These are phyloP conservation scores for Gari tellinella DNA, from an alignment of 2,888 invertebrate species.

Conservation along the genomic window DNA sequence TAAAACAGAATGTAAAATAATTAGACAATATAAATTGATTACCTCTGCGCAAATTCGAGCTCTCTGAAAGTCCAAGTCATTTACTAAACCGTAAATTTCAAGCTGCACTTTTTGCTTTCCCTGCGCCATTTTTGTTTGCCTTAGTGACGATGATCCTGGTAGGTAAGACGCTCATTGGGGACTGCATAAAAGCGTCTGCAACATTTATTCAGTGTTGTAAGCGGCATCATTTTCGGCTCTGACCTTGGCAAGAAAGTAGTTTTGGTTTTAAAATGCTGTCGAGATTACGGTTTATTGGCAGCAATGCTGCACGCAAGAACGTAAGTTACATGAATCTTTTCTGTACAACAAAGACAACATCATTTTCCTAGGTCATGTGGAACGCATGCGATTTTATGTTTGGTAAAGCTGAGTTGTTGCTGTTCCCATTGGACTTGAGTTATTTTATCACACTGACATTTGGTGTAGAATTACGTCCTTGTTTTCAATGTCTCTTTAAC, in stretches of 20 bases:
- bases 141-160: slow-evolving; percentile 61
- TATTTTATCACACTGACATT: no score
- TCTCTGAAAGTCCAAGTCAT: slow-evolving; percentile 80
- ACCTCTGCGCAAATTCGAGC: slow-evolving; percentile 83
- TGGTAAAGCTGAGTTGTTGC: no score
- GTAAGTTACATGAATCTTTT: slow-evolving; percentile 30
- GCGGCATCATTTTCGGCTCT: neutral
- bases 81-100: slow-evolving; percentile 79
- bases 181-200: neutral
- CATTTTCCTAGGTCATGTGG: no score
- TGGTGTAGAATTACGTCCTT: no score
- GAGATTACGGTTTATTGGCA: slow-evolving; percentile 24
- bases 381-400: no score
- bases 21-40: slow-evolving; percentile 11
- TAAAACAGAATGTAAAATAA: no score
- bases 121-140: slow-evolving; percentile 76
- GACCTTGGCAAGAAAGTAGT: neutral
- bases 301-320: slow-evolving; percentile 21
- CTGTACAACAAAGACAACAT: no score
- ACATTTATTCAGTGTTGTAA: neutral
- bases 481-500: no score
- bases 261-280: slow-evolving; percentile 33
- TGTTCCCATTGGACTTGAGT: no score
- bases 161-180: neutral
- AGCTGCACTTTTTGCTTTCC: slow-evolving; percentile 53